phyloP scores from a whole-genome alignment of 2,888 invertebrate species.

The Andrena dorsata region DNA sequence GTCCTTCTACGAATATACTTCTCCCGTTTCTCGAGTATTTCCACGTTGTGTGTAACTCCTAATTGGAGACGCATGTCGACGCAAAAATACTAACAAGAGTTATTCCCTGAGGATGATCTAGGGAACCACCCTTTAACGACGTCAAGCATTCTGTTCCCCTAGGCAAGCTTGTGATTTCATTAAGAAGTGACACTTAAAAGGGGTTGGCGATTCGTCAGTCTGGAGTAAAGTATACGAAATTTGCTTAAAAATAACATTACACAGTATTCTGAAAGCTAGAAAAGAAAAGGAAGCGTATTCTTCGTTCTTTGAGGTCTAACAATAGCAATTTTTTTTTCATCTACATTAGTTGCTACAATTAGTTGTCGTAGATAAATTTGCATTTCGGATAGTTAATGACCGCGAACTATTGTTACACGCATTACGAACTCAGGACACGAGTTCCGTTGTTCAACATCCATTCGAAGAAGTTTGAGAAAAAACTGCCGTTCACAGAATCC shows the following conservation, averaged over 20 bases:
- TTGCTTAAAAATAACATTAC: background rate
- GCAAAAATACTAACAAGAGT: conserved; percentile 35
- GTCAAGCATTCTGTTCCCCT: background rate
- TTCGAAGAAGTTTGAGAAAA: background rate
- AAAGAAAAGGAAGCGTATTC: background rate
- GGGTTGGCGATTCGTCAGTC: background rate
- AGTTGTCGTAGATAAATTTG: no score
- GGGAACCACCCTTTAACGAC: background rate
- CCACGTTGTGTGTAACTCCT: conserved; percentile 42
- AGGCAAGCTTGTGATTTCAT: background rate
- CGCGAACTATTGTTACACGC: no score
- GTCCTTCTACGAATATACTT: conserved; percentile 31
- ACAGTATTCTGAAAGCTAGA: no score
- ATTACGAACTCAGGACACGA: background rate
- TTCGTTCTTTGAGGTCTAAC: no score
- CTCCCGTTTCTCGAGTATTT: conserved; percentile 34
- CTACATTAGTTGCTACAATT: no score
- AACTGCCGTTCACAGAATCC: conserved; percentile 1
- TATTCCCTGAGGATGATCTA: background rate
- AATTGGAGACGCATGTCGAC: conserved; percentile 58
- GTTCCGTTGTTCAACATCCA: no score
- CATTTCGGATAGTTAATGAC: no score
- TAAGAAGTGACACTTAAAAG: background rate
- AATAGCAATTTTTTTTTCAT: no score
- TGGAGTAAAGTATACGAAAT: background rate